Percentiles rank a stretch among this genome's conserved stretches.
These are phyloP conservation scores for Nematopogon swammerdamellus DNA, from an alignment of 2,888 invertebrate genomes.

Conservation along the genomic window DNA sequence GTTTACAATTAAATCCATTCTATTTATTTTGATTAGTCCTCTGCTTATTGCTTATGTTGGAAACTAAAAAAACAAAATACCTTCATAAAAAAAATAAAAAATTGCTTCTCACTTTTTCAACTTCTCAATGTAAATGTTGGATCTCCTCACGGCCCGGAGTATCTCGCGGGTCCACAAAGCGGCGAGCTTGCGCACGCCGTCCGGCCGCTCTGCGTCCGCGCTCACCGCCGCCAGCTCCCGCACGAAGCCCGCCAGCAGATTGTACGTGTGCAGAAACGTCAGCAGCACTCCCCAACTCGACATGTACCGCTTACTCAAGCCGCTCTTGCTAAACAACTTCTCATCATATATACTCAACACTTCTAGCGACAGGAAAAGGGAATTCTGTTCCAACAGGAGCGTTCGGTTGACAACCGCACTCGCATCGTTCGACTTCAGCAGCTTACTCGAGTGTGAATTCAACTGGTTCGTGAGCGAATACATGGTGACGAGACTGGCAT, in stretches of 20 bases:
- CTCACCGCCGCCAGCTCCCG: constrained; percentile 38
- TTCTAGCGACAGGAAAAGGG: constrained; percentile 33
- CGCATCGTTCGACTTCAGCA: constrained; percentile 23
- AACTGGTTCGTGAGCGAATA: constrained; percentile 23
- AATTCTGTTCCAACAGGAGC: constrained; percentile 26
- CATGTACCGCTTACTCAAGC: constrained; percentile 25
- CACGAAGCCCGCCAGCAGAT: constrained; percentile 44
- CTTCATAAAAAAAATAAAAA: no score
- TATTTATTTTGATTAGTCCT: no score
- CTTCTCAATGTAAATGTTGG: constrained; percentile 26
- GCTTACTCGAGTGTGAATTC: constrained; percentile 22
- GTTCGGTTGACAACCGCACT: constrained; percentile 21
- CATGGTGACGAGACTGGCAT: constrained; percentile 29
- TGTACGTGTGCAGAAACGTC: constrained; percentile 45
- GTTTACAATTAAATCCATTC: no score
- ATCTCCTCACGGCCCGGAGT: constrained; percentile 34
- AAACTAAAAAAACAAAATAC: no score
- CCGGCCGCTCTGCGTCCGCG: constrained; percentile 21
- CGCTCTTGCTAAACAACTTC: constrained; percentile 19
- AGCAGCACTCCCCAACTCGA: constrained; percentile 55
- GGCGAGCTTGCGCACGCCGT: constrained; percentile 31
- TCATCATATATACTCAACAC: constrained; percentile 24
- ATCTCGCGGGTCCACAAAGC: constrained; percentile 55
- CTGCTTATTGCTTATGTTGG: no score
- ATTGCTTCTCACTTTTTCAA: constrained; percentile 30